These are phyloP conservation scores for Mormyrus proboscirostris DNA, from an alignment of 2,797 vertebrate species.

Conservation along the genomic window DNA sequence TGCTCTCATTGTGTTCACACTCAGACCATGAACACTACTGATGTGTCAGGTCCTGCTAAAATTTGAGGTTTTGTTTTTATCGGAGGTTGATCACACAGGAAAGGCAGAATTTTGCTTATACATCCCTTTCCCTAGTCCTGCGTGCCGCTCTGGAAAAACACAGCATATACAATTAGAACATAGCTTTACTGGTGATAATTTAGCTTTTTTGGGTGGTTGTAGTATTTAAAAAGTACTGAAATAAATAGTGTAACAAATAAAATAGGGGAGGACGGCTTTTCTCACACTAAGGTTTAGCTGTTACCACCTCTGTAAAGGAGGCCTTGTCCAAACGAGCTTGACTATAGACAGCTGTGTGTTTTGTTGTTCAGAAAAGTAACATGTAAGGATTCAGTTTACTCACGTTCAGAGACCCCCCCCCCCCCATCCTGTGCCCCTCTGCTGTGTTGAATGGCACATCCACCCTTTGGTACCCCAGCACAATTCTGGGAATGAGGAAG, in stretches of 20 bases:
- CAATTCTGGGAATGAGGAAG: conserved; percentile 1
- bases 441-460: conserved; percentile 3
- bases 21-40: neutral
- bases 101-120: neutral
- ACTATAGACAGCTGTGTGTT: conserved; percentile 18
- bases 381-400: conserved; percentile 19
- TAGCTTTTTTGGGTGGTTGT: neutral
- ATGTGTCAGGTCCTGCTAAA: neutral
- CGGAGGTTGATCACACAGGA: neutral
- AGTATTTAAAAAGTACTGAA: neutral
- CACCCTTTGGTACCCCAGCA: neutral
- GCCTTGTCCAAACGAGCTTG: neutral
- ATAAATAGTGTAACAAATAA: neutral
- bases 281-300: neutral
- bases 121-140: neutral
- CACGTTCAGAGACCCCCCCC: neutral
- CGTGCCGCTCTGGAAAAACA: neutral
- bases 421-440: neutral
- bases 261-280: neutral
- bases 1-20: neutral
- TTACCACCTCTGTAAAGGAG: neutral
- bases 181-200: neutral
- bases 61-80: neutral
- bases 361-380: neutral
- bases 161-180: neutral